Percentiles rank a stretch among this genome's conserved stretches.
phyloP scores from a whole-genome alignment of 2,113 vertebrate species.

The Rhinolophus ferrumequinum region DNA sequence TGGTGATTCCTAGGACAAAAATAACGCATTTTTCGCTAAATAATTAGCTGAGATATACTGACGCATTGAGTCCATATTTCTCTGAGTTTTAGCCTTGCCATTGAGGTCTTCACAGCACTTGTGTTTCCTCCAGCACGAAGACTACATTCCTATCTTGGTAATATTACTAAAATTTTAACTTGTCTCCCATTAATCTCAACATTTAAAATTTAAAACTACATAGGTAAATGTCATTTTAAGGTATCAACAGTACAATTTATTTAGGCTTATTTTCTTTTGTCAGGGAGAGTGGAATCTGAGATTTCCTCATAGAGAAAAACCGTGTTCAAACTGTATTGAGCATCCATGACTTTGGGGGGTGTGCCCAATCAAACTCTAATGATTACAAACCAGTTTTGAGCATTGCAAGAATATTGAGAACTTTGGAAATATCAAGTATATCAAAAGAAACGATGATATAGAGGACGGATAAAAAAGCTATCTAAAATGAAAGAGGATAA shows the following conservation, averaged over 20 bases:
- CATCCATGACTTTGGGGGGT: background rate
- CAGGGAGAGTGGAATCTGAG: background rate
- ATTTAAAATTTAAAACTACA: background rate
- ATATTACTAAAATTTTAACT: background rate
- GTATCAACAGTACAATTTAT: background rate
- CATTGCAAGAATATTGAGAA: background rate
- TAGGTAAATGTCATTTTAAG: background rate
- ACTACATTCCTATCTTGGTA: background rate
- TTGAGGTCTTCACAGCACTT: background rate
- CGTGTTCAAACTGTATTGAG: background rate
- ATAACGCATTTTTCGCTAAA: background rate
- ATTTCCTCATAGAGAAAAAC: background rate
- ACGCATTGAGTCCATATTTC: background rate
- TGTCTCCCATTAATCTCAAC: background rate
- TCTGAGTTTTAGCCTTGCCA: background rate
- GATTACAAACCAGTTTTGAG: background rate
- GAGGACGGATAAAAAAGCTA: background rate
- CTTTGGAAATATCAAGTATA: background rate
- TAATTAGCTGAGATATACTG: background rate
- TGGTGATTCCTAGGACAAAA: background rate
- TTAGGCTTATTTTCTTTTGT: background rate
- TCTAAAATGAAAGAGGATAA: background rate
- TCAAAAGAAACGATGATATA: background rate
- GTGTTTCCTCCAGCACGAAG: background rate
- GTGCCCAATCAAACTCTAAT: background rate